Conservation (phyloP, 37 sponge, comb jelly and placozoan species). For the Eunapius fragilis region DNA sequence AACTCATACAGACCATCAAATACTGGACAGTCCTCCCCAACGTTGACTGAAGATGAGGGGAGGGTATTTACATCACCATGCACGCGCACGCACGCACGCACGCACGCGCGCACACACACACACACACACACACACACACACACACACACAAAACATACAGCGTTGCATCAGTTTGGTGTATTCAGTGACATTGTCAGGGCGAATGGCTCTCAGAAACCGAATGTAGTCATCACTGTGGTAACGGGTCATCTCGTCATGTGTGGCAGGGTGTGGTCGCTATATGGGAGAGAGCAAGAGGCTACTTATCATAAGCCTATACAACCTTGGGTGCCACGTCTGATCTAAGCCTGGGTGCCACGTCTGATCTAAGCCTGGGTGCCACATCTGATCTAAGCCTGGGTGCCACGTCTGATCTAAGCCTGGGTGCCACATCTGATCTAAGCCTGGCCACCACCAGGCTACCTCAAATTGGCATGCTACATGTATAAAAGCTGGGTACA, state of each 20-base stretch:
- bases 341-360: too few relatives aligned
- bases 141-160: constrained; percentile 73
- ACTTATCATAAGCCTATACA: neutral
- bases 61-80: neutral
- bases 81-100: neutral
- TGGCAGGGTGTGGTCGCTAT: constrained; percentile 93
- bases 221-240: constrained; percentile 99
- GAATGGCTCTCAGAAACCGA: constrained; percentile 86
- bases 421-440: too few relatives aligned
- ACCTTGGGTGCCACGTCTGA: too few relatives aligned
- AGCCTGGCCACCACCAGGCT: too few relatives aligned
- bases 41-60: constrained; percentile 83
- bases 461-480: too few relatives aligned
- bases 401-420: too few relatives aligned
- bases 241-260: constrained; percentile 87
- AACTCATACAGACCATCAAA: constrained; percentile 99
- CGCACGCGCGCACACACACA: neutral
- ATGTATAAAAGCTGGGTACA: too few relatives aligned
- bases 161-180: constrained; percentile 94
- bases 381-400: too few relatives aligned
- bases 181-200: constrained; percentile 95
- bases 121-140: constrained; percentile 10
- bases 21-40: constrained; percentile 99
- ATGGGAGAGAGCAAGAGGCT: neutral
- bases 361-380: too few relatives aligned